phyloP scores from a whole-genome alignment of 2,888 invertebrate genomes.

The Tenthredo livida region DNA sequence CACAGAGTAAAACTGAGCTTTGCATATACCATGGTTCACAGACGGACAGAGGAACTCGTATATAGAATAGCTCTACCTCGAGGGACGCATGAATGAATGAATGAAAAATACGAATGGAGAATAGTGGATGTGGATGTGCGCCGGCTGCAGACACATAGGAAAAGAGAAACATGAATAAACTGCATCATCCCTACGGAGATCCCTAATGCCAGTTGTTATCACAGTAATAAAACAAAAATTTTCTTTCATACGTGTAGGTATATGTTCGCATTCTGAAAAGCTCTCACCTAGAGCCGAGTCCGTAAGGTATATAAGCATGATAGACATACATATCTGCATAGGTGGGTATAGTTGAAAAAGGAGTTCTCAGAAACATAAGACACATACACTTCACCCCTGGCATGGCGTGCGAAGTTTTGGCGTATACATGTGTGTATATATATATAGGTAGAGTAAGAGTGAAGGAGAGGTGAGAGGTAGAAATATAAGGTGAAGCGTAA shows the following conservation, averaged over 20 bases:
- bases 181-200: conserved; percentile 59
- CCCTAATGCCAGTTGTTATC: conserved; percentile 58
- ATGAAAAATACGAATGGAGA: conserved; percentile 40
- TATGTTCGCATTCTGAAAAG: neutral
- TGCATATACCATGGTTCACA: neutral
- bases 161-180: conserved; percentile 62
- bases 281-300: neutral
- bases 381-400: neutral
- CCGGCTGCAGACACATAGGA: conserved; percentile 7
- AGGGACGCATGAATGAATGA: conserved; percentile 51
- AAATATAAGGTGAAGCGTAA: neutral
- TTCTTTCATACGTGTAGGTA: neutral
- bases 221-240: conserved; percentile 52
- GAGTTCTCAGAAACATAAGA: neutral
- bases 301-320: neutral
- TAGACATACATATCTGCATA: neutral
- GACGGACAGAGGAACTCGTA: conserved; percentile 19
- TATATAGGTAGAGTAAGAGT: neutral
- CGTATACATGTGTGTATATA: neutral
- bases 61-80: conserved; percentile 32
- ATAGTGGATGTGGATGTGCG: conserved; percentile 17
- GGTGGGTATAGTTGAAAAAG: neutral
- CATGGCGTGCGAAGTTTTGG: neutral
- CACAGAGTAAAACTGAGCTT: neutral
- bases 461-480: neutral